Base-by-base conservation (phyloP, 2,888 invertebrate species). In the Philonicus albiceps region DNA sequence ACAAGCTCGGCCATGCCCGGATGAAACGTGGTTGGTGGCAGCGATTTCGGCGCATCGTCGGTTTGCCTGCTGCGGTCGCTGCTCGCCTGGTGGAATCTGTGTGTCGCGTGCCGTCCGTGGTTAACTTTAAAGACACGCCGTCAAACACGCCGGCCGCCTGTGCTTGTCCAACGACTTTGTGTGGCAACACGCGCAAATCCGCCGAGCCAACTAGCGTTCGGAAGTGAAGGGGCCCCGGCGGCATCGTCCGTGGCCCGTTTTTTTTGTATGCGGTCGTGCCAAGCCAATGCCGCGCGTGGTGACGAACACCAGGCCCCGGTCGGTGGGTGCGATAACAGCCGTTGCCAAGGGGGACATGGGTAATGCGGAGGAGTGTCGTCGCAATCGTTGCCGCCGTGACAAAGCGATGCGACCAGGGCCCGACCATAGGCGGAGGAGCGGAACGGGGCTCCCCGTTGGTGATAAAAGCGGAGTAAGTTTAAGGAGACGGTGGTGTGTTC, bases 41-140 rank as follows among this genome's bases (percentile, higher is more conserved):
- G 80, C 27, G 53, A 4, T n/a, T n/a, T 55, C 11, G 37, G n/a
- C 7, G 43, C 64, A 22, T 1, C 13, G 30, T 19, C n/a, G 40
- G 1, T 81, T 43, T 49, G 37, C 81, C 22, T 55, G n/a, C 81
- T 83, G 16, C 37, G 16, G 6, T 6, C 49, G 73, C 83, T 87
- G 87, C 19, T n/a, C 84, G 72, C 87, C 87, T 87, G 80, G 22
- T 87, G 6, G 53, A 80, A 86, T 87, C 43, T 87, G 86, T 87
- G 84, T 76, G 86, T 87, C 87, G 87, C 86, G 87, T 87, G 87
- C 86, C 85, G 87, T 87, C 87, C 86, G 86, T 87, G 87, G 87
- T 72, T 87, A 30, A 83, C 85, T 81, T 87, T 74, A 55, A 73
- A 74, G 85, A 86, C 87, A 87, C 87, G 87, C 85, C 85, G 84